Evolutionary conservation across 2,797 vertebrate genomes (phyloP).

Genomic region (Cygnus olor): DNA sequence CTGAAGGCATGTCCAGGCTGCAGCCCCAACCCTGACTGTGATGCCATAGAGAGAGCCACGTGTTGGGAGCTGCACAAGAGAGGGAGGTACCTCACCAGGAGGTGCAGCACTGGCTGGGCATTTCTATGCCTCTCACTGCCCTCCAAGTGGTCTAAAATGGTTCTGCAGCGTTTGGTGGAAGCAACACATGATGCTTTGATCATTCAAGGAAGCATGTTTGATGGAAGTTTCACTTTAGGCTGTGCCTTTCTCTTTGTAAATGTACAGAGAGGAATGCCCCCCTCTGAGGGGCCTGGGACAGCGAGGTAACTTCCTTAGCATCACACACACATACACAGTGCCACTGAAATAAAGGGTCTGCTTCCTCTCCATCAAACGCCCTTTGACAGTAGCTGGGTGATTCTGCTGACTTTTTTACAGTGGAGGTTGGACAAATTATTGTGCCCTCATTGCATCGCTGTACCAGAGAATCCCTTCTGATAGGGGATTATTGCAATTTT

Average conservation of each 20-base stretch:
- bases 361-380: neutral
- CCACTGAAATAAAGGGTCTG: neutral
- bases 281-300: rapidly evolving
- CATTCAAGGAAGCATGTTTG: neutral
- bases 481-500: neutral
- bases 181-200: neutral
- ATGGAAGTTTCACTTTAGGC: neutral
- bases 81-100: neutral
- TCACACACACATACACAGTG: neutral
- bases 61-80: neutral
- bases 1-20: neutral
- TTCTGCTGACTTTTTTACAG: neutral
- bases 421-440: neutral
- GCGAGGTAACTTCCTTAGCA: neutral
- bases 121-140: neutral
- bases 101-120: too few species aligned
- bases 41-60: neutral
- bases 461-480: neutral
- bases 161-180: neutral
- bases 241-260: neutral
- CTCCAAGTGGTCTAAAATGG: neutral
- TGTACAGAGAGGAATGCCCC: neutral
- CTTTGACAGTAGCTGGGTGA: neutral
- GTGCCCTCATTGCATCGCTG: neutral
- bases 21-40: neutral